Conservation (phyloP, 2,113 vertebrate genomes). For the Agelaius phoeniceus region DNA sequence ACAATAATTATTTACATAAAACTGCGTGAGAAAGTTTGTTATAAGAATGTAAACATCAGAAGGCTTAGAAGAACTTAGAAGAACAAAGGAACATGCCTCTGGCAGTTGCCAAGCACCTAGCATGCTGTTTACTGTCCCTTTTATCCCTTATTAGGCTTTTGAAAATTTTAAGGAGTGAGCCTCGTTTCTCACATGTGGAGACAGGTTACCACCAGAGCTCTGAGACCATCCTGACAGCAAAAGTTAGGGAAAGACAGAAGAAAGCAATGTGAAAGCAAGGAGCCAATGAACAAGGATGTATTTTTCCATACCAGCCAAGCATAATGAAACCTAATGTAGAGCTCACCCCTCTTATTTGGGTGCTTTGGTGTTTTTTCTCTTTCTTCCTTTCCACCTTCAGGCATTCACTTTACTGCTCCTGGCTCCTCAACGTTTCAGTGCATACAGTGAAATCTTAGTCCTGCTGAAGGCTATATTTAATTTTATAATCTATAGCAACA, state of each 20-base stretch:
- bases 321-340: neutral
- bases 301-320: neutral
- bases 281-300: neutral
- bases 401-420: neutral
- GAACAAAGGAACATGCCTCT: too few species aligned
- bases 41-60: too few species aligned
- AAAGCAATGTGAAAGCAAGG: neutral
- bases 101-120: neutral
- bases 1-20: too few species aligned
- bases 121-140: neutral
- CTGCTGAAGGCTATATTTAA: neutral
- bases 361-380: neutral
- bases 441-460: neutral
- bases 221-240: neutral
- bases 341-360: neutral
- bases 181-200: neutral
- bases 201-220: neutral
- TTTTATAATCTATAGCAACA: neutral
- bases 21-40: too few species aligned
- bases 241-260: neutral
- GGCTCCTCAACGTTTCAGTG: neutral
- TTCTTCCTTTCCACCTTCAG: neutral
- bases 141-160: neutral
- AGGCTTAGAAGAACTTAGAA: too few species aligned
- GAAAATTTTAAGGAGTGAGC: too few species aligned